phyloP scores from a whole-genome alignment of 2,797 vertebrate species.

The Poecilia wingei region DNA sequence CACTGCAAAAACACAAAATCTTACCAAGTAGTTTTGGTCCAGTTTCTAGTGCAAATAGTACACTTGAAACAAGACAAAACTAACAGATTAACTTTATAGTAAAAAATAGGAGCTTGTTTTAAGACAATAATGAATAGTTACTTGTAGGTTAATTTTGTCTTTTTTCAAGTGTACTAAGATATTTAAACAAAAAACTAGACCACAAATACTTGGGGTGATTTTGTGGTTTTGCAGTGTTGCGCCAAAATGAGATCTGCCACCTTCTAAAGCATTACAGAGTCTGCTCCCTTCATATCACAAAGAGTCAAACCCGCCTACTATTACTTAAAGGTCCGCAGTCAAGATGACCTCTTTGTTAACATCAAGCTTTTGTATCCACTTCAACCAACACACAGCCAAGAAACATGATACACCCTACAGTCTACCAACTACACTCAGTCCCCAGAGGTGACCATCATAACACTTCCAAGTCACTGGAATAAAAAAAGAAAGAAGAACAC shows the following conservation, averaged over 20 bases:
- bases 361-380: constrained; percentile 21
- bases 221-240: not conserved
- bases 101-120: too few relatives aligned
- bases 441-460: constrained; percentile 65
- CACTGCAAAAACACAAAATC: too few relatives aligned
- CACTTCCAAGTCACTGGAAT: constrained; percentile 57
- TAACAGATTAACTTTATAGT: too few relatives aligned
- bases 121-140: too few relatives aligned
- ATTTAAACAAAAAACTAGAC: too few relatives aligned
- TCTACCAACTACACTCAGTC: constrained; percentile 27
- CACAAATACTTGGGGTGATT: too few relatives aligned
- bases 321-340: constrained; percentile 27
- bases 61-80: too few relatives aligned
- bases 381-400: constrained; percentile 33
- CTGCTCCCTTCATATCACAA: constrained; percentile 15
- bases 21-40: too few relatives aligned
- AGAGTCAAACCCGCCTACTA: constrained; percentile 19
- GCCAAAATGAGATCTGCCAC: not conserved
- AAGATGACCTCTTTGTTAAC: constrained; percentile 36
- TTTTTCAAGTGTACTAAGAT: too few relatives aligned
- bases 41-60: too few relatives aligned
- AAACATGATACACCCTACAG: constrained; percentile 47
- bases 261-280: constrained; percentile 1
- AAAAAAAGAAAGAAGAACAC: constrained; percentile 20
- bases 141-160: too few relatives aligned